Conservation (phyloP, 2,888 invertebrate genomes). For the Anarsia innoxiella region DNA sequence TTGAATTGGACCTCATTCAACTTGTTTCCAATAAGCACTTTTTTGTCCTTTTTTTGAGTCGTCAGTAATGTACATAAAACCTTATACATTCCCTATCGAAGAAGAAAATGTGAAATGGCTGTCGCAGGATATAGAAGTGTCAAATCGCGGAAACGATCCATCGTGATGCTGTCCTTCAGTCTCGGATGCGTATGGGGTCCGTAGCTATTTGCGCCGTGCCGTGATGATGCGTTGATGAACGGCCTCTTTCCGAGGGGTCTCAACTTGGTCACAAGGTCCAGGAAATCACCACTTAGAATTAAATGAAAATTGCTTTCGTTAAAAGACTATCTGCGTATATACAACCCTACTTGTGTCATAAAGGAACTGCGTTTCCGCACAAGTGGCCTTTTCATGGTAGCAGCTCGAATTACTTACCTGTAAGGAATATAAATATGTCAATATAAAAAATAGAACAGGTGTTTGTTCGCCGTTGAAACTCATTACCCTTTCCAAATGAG, state of each 20-base stretch:
- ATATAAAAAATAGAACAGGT: constrained; percentile 35
- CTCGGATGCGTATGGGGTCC: constrained; percentile 44
- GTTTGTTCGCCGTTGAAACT: constrained; percentile 27
- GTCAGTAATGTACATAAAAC: no score
- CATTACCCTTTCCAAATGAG: constrained; percentile 33
- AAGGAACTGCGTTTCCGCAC: constrained; percentile 1
- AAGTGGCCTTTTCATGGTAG: no score
- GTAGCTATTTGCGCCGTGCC: constrained; percentile 46
- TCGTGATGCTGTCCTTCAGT: constrained; percentile 45
- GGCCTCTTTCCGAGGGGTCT: constrained; percentile 42
- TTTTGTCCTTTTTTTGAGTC: no score
- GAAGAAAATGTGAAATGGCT: no score
- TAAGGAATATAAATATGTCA: constrained; percentile 27
- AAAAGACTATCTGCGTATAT: constrained; percentile 1
- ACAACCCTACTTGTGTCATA: not conserved
- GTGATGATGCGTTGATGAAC: constrained; percentile 47
- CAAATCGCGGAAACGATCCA: constrained; percentile 62
- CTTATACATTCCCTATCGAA: no score
- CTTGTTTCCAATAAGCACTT: no score
- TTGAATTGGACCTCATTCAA: constrained; percentile 31
- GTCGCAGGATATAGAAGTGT: constrained; percentile 36
- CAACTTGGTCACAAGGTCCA: constrained; percentile 21
- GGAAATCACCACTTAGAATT: constrained; percentile 11
- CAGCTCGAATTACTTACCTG: no score
- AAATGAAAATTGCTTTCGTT: not conserved